Conservation (phyloP, 2,797 vertebrate genomes). For the Periparus ater region DNA sequence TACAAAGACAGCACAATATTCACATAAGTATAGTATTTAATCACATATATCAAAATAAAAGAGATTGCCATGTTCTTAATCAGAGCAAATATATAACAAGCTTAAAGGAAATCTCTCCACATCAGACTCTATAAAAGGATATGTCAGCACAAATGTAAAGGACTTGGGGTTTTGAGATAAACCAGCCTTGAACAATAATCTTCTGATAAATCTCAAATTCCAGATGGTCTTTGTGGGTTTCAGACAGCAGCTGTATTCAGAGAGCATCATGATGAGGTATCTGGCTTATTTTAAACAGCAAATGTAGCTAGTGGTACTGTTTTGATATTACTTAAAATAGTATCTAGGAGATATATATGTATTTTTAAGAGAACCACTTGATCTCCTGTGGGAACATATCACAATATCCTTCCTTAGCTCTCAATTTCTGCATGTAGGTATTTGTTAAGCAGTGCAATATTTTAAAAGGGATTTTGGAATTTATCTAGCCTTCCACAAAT, state of each 20-base stretch:
- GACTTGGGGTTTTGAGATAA: neutral
- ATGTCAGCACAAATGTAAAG: slow-evolving; percentile 9
- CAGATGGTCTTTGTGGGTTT: neutral
- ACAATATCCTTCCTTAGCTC: neutral
- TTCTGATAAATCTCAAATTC: slow-evolving; percentile 12
- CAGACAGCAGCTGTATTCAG: neutral
- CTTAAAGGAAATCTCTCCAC: neutral
- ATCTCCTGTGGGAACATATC: neutral
- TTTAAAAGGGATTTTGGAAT: neutral
- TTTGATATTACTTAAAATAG: neutral
- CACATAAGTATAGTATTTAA: no score
- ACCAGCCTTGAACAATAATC: slow-evolving; percentile 7
- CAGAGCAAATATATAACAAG: neutral
- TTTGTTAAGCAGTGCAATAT: neutral
- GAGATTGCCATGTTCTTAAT: neutral
- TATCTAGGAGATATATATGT: neutral
- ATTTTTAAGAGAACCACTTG: neutral
- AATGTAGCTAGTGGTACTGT: neutral
- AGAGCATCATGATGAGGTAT: neutral
- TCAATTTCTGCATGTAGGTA: neutral
- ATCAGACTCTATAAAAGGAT: neutral
- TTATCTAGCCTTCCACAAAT: neutral
- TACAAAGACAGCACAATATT: neutral
- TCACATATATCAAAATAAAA: neutral
- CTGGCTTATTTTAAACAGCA: neutral